Percentiles rank a stretch among this genome's conserved stretches.
Evolutionary conservation across 92 coral and sea anemone species (phyloP).

Genomic region (Parazoanthus atlanticus): DNA sequence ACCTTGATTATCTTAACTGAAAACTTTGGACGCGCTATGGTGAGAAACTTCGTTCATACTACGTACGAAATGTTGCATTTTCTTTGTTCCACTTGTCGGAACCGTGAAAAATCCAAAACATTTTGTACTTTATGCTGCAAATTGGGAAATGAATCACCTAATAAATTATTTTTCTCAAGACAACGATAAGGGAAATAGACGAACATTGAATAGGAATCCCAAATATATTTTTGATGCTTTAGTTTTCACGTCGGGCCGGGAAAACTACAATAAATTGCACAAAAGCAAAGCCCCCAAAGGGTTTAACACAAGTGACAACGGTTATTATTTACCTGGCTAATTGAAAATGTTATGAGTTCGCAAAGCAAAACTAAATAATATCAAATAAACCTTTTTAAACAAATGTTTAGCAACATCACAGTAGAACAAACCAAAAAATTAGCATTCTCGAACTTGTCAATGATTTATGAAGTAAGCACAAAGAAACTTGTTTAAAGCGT

Average conservation of each 20-base stretch:
- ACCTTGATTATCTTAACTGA: neutral
- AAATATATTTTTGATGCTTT: neutral
- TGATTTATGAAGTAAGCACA: too few relatives aligned
- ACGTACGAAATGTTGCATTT: neutral
- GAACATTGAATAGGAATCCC: neutral
- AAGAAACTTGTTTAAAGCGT: too few relatives aligned
- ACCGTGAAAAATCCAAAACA: neutral
- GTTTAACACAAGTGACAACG: neutral
- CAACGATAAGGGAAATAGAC: neutral
- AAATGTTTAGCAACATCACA: too few relatives aligned
- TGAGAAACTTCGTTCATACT: neutral
- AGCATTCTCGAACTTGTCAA: neutral
- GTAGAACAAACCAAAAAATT: too few relatives aligned
- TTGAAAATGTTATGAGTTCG: neutral
- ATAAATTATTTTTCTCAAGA: neutral
- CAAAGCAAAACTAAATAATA: neutral
- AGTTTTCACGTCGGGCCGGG: neutral
- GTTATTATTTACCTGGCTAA: neutral
- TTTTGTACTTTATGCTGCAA: neutral
- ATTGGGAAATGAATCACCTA: too few relatives aligned
- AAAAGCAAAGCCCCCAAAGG: neutral
- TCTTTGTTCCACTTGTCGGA: neutral
- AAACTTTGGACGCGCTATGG: too few relatives aligned
- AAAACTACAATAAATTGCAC: neutral
- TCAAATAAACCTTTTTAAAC: neutral